Percentiles rank a stretch among this genome's conserved stretches.
phyloP scores from a whole-genome alignment of 2,888 invertebrate species.

The Macrosoma leucophasiata region DNA sequence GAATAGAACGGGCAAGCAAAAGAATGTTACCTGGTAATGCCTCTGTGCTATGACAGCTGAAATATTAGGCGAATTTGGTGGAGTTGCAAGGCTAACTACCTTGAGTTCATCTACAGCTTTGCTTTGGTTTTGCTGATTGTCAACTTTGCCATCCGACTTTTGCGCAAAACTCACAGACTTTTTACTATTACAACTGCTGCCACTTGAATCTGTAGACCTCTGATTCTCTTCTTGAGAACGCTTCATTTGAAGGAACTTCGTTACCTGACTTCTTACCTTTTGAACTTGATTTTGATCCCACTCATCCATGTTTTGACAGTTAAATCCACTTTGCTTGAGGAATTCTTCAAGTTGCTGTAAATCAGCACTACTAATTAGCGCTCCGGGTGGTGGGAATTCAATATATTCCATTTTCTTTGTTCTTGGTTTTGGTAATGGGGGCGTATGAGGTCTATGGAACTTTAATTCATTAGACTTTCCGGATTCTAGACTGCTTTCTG shows the following conservation, averaged over 20 bases:
- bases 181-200: slow-evolving; percentile 77
- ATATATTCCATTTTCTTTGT: slow-evolving; percentile 66
- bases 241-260: slow-evolving; percentile 81
- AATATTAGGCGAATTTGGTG: slow-evolving; percentile 85
- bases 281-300: slow-evolving; percentile 82
- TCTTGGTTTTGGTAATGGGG: slow-evolving; percentile 69
- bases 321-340: slow-evolving; percentile 81
- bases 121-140: slow-evolving; percentile 52
- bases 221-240: slow-evolving; percentile 80
- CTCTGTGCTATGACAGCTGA: slow-evolving; percentile 77
- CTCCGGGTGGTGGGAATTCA: slow-evolving; percentile 68
- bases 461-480: slow-evolving; percentile 73
- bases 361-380: slow-evolving; percentile 77
- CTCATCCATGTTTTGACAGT: slow-evolving; percentile 79
- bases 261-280: slow-evolving; percentile 82
- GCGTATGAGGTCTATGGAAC: slow-evolving; percentile 68
- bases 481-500: slow-evolving; percentile 75
- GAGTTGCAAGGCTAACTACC: slow-evolving; percentile 71
- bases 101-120: slow-evolving; percentile 72
- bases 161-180: slow-evolving; percentile 87
- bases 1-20: slow-evolving; percentile 37
- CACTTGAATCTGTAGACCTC: slow-evolving; percentile 76
- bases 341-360: slow-evolving; percentile 82
- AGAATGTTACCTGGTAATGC: slow-evolving; percentile 72
- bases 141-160: slow-evolving; percentile 59